A percentile compares a stretch with the other conserved stretches of the same genome.
phyloP scores from a whole-genome alignment of 2,888 invertebrate genomes.

The Eupithecia insigniata region DNA sequence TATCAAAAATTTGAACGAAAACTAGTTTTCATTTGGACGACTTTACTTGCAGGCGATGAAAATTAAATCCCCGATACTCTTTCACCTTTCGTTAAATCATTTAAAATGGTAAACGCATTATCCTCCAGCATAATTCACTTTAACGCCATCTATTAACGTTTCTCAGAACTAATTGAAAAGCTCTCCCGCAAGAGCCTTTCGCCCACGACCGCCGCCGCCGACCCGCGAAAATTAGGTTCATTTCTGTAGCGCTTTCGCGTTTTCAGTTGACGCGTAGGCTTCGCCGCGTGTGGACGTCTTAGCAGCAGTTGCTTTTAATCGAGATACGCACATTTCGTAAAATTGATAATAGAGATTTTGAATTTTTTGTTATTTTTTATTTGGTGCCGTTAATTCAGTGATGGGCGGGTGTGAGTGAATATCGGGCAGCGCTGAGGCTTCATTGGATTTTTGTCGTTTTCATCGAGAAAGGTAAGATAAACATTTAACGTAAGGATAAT shows the following conservation, averaged over 20 bases:
- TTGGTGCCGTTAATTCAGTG: slow-evolving; percentile 25
- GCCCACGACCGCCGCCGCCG: slow-evolving; percentile 57
- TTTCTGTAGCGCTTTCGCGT: slow-evolving; percentile 64
- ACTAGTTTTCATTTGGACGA: background rate
- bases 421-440: slow-evolving; percentile 10
- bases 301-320: slow-evolving; percentile 11
- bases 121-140: slow-evolving; percentile 22
- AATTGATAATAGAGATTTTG: slow-evolving; percentile 16
- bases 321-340: slow-evolving; percentile 31
- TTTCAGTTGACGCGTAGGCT: slow-evolving; percentile 66
- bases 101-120: background rate
- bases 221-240: slow-evolving; percentile 71
- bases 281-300: slow-evolving; percentile 49
- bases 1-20: background rate
- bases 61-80: background rate
- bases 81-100: background rate
- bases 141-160: slow-evolving; percentile 56
- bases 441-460: slow-evolving; percentile 28
- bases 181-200: slow-evolving; percentile 56
- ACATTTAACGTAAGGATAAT: background rate
- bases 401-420: slow-evolving; percentile 24
- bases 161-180: slow-evolving; percentile 48
- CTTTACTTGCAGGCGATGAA: background rate
- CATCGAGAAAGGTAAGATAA: slow-evolving; percentile 17
- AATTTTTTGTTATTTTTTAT: slow-evolving; percentile 17